Evolutionary conservation across 2,888 invertebrate species (phyloP).

Genomic region (Microplitis manilae): DNA sequence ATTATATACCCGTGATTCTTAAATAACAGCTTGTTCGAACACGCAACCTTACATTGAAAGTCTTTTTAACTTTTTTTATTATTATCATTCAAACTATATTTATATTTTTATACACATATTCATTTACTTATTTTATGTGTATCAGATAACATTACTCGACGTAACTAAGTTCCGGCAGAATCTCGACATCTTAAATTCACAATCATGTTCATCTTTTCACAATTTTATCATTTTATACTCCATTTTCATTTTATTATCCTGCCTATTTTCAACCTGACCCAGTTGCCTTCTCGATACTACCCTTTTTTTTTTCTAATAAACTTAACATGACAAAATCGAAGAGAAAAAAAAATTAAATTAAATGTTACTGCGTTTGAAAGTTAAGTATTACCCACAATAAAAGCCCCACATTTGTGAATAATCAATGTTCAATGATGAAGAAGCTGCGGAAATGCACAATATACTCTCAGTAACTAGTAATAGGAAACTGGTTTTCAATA

Average conservation of each 20-base stretch:
- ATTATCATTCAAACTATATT: background rate
- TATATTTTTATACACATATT: background rate
- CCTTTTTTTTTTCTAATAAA: background rate
- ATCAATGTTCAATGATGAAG: conserved; percentile 21
- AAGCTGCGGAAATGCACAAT: conserved; percentile 34
- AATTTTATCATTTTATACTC: background rate
- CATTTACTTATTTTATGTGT: background rate
- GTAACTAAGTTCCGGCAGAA: background rate
- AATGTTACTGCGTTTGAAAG: conserved; percentile 33
- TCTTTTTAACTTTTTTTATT: background rate
- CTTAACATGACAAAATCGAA: background rate
- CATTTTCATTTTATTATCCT: background rate
- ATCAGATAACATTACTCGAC: background rate
- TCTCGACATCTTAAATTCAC: background rate
- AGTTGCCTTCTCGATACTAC: background rate
- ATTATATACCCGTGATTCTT: background rate
- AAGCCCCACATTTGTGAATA: background rate
- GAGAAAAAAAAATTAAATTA: background rate
- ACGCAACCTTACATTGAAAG: background rate
- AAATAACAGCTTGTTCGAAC: background rate
- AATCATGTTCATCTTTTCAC: conserved; percentile 1
- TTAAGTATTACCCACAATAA: background rate
- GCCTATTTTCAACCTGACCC: background rate
- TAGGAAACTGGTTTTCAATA: background rate
- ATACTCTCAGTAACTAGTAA: background rate